Base-by-base conservation (phyloP, 2,888 invertebrate genomes). In the Eueremaeus valkanovi region DNA sequence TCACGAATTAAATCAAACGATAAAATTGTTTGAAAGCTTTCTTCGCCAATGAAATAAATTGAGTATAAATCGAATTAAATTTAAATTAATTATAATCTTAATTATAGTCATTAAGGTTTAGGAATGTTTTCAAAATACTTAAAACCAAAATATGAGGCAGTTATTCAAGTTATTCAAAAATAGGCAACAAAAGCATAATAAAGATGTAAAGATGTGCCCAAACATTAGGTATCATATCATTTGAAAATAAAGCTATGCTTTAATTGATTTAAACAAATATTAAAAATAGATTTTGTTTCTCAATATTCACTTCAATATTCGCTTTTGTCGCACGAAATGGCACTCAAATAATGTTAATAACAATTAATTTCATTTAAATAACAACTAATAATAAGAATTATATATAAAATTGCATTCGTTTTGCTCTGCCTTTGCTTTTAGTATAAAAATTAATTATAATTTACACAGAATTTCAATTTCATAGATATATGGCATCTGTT, bases 321-420 rank as follows among this genome's bases (percentile, higher is more conserved):
- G 42, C 6, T 36, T 36, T 36, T 11, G 6, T 36, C 11, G 36
- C 5, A 36, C 6, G 36, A 11, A 70, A 70, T 70, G 70, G 70
- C 70, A 70, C 70, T 70, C 27, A 70, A 70, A 70, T 45, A n/a
- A 70, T 27, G 9, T 36, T 3, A 70, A 45, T 70, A 45, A 70
- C 27, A 70, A 70, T 5, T n/a, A 63, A 33, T 36, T 6, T n/a
- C 16, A 63, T 33, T 31, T n/a, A 24, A 70, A 70, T 2, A 68
- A 36, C 16, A 24, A 40, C n/a, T 42, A 70, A 29, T 33, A 68
- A 68, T 36, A 68, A 68, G 11, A 31, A 31, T n/a, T 29, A 31
- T n/a, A n/a, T 61, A 18, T 3, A 61, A 70, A 70, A 70, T 70
- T 70, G 70, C 45, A 45, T 70, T 42, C 27, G 1, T 24, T 42